Evolutionary conservation across 2,797 vertebrate species (phyloP).

Genomic region (Simalia tracyae): DNA sequence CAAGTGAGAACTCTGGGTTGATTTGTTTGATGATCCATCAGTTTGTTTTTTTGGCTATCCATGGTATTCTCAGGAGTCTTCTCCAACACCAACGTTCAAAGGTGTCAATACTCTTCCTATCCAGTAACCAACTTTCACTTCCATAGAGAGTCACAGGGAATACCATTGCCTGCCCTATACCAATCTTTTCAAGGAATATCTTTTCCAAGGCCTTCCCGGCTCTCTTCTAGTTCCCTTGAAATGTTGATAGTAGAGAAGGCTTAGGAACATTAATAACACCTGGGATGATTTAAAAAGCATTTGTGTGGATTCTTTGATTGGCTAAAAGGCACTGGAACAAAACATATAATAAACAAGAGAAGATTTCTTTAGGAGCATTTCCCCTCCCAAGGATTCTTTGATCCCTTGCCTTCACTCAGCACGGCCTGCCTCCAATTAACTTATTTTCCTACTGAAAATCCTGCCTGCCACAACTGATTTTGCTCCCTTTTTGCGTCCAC

Average conservation of each 20-base stretch:
- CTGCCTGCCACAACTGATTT: constrained; percentile 33
- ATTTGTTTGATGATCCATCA: not conserved
- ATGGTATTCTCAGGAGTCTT: not conserved
- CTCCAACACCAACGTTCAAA: not conserved
- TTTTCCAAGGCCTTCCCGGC: not conserved
- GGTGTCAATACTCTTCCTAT: not conserved
- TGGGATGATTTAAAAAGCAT: not conserved
- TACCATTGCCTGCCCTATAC: not conserved
- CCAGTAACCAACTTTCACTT: not conserved
- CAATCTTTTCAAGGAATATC: not conserved
- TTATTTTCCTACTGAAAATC: constrained; percentile 39
- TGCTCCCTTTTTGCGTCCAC: constrained; percentile 8
- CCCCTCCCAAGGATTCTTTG: constrained; percentile 4
- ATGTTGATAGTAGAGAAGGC: not conserved
- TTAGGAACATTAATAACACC: not conserved
- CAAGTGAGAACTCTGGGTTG: not conserved
- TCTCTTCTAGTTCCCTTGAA: not conserved
- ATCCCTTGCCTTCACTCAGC: not conserved
- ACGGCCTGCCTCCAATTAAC: constrained; percentile 15
- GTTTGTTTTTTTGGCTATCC: not conserved
- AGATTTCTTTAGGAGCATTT: rapidly evolving
- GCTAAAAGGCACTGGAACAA: rapidly evolving
- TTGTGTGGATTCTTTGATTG: rapidly evolving
- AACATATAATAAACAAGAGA: not conserved
- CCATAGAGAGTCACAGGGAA: not conserved